Conservation (phyloP, 2,888 invertebrate genomes). For the Acrobasis consociella region DNA sequence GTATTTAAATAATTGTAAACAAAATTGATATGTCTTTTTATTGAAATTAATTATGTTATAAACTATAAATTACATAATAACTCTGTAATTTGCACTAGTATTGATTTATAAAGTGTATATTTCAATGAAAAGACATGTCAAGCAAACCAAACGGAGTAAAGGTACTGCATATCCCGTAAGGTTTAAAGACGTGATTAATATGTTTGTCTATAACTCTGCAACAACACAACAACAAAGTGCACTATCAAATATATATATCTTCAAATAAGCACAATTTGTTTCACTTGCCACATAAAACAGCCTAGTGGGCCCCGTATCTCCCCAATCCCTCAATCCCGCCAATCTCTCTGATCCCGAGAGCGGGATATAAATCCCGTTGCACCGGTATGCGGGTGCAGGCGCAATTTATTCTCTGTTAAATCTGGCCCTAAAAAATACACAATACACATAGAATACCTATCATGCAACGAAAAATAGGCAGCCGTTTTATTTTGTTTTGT, state of each 20-base stretch:
- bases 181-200: too few relatives aligned
- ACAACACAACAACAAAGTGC: slow-evolving; percentile 2
- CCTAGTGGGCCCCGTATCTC: slow-evolving; percentile 6
- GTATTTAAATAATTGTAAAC: too few relatives aligned
- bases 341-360: background rate
- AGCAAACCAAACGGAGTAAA: too few relatives aligned
- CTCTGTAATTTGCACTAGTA: too few relatives aligned
- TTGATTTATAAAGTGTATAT: too few relatives aligned
- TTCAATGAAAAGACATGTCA: too few relatives aligned
- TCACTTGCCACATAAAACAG: slow-evolving; percentile 12
- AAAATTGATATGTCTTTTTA: too few relatives aligned
- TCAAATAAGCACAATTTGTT: slow-evolving; percentile 10
- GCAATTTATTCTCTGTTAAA: background rate
- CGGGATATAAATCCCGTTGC: slow-evolving; percentile 18
- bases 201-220: background rate
- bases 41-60: too few relatives aligned
- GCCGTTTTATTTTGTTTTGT: too few relatives aligned
- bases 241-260: slow-evolving; percentile 2
- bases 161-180: too few relatives aligned
- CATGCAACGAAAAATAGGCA: background rate
- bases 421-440: background rate
- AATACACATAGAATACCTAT: background rate
- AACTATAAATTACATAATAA: too few relatives aligned
- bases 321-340: slow-evolving; percentile 11
- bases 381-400: slow-evolving; percentile 1